Evolutionary conservation across 2,797 vertebrate species (phyloP).

Genomic region (Hirundo rustica): DNA sequence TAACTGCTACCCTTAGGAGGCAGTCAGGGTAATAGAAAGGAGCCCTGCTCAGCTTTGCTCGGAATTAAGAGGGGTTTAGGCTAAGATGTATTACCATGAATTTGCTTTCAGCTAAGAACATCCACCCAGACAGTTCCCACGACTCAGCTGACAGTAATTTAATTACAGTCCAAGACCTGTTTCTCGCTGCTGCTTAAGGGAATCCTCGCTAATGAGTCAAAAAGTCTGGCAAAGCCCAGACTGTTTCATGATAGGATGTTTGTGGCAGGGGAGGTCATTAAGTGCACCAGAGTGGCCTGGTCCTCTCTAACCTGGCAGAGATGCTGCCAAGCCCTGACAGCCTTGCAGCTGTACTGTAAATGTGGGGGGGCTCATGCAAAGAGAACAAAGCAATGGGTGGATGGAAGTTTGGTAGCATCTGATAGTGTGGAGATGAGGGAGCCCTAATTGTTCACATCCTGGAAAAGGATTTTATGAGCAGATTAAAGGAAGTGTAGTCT

Average conservation of each 20-base stretch:
- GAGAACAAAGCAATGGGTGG: neutral
- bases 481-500: neutral
- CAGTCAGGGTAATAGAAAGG: neutral
- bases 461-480: neutral
- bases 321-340: neutral
- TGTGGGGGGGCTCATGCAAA: neutral
- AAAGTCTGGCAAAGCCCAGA: neutral
- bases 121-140: conserved; percentile 32
- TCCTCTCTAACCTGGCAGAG: neutral
- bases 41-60: neutral
- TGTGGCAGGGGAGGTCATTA: neutral
- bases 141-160: neutral
- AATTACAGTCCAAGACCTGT: neutral
- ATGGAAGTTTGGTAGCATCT: neutral
- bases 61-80: neutral
- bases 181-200: neutral
- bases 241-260: neutral
- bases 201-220: neutral
- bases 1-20: neutral
- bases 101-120: conserved; percentile 28
- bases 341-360: neutral
- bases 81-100: neutral
- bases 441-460: neutral
- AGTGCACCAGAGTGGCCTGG: neutral
- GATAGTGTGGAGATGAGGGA: neutral